Percentiles rank a stretch among this genome's conserved stretches.
Conservation (phyloP, 2,113 vertebrate species). For the Aleadryas rufinucha region DNA sequence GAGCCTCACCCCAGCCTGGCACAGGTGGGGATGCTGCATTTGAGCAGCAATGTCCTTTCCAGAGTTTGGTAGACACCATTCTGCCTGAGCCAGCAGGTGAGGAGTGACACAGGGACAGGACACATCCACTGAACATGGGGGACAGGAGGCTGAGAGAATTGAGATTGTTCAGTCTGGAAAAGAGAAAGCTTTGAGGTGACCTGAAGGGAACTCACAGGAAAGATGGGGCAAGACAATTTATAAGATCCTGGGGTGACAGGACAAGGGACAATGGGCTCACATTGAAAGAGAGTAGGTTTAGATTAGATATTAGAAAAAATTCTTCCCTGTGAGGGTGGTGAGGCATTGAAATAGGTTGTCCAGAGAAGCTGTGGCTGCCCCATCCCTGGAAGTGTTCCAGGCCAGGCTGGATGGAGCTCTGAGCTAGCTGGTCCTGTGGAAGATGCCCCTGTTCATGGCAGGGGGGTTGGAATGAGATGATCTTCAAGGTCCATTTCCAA, state of each 20-base stretch:
- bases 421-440: background rate
- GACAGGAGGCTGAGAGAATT: background rate
- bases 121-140: background rate
- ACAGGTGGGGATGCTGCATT: background rate
- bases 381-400: background rate
- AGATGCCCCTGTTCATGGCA: background rate
- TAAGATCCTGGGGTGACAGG: background rate
- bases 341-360: background rate
- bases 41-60: background rate
- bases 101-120: background rate
- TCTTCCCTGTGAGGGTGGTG: background rate
- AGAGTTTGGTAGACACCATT: background rate
- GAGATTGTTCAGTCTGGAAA: background rate
- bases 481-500: background rate
- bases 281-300: background rate
- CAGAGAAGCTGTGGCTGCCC: background rate
- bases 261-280: background rate
- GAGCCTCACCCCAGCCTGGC: background rate
- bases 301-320: too few species aligned
- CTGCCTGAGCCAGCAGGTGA: background rate
- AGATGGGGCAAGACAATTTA: background rate
- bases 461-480: fast-evolving
- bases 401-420: background rate
- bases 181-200: background rate
- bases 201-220: background rate